phyloP scores from a whole-genome alignment of 2,888 invertebrate genomes.

The Capitulum mitella region DNA sequence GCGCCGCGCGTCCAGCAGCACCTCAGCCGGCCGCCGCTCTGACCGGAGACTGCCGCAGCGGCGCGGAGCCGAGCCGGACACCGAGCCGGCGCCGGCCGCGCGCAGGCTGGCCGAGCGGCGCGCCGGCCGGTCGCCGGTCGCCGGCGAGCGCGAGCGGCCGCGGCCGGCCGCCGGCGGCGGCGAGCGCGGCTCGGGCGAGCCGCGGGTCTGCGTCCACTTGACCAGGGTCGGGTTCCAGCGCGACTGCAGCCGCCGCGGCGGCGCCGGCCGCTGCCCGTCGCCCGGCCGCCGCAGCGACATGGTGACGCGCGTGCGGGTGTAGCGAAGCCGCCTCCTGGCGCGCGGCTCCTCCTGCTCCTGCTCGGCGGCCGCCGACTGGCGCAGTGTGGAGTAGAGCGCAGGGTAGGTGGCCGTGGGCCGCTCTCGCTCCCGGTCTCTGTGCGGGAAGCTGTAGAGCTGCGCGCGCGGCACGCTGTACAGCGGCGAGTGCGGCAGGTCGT shows the following conservation, averaged over 20 bases:
- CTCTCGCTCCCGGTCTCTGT: neutral
- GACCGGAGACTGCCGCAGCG: neutral
- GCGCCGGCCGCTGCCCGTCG: slow-evolving; percentile 50
- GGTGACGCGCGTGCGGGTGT: neutral
- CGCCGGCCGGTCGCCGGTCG: neutral
- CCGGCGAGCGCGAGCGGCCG: neutral
- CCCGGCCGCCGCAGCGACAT: neutral
- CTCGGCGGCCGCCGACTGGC: neutral
- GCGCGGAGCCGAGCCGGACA: neutral
- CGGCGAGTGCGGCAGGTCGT: neutral
- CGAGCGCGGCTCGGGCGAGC: slow-evolving; percentile 31
- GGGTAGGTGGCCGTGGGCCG: neutral
- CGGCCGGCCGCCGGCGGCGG: neutral
- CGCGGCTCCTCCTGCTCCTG: neutral
- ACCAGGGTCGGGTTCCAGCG: slow-evolving; percentile 61
- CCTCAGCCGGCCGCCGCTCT: neutral
- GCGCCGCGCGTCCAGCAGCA: neutral
- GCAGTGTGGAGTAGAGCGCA: neutral
- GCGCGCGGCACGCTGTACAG: neutral
- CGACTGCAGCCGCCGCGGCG: slow-evolving; percentile 68
- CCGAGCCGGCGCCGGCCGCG: neutral
- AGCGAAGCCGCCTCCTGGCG: neutral
- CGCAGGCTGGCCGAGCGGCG: neutral
- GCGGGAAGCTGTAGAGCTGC: neutral
- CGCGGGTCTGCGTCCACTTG: slow-evolving; percentile 50